A percentile compares a stretch with the other conserved stretches of the same genome.
These are phyloP conservation scores for Microcebus jonahi DNA, from an alignment of 2,113 vertebrate genomes.

Conservation along the genomic window DNA sequence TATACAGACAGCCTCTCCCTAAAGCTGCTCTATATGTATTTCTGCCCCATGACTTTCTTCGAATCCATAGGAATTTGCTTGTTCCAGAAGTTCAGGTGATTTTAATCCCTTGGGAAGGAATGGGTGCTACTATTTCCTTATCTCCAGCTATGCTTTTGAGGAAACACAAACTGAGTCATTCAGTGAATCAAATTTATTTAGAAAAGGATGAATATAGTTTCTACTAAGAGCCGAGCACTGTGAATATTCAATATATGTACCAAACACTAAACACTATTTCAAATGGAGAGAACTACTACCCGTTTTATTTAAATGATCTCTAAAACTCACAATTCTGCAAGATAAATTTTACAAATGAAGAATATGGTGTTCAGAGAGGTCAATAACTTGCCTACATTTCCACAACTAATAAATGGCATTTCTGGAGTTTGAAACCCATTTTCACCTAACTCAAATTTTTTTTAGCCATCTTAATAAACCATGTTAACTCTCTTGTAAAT, in stretches of 20 bases:
- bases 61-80: neutral
- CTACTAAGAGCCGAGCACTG: neutral
- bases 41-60: neutral
- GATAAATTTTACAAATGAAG: neutral
- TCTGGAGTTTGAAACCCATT: neutral
- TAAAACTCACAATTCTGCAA: neutral
- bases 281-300: neutral
- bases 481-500: neutral
- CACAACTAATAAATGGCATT: neutral
- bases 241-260: neutral
- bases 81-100: neutral
- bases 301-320: neutral
- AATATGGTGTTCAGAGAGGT: neutral
- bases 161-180: neutral
- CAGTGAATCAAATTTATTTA: neutral
- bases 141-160: neutral
- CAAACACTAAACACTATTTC: neutral
- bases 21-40: neutral
- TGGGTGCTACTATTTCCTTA: rapidly evolving
- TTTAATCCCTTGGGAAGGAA: neutral
- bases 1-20: neutral
- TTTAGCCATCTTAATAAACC: neutral
- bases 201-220: neutral
- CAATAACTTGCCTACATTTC: neutral
- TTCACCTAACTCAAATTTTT: neutral